Conservation (phyloP, 2,113 vertebrate species). For the Cettia cetti region DNA sequence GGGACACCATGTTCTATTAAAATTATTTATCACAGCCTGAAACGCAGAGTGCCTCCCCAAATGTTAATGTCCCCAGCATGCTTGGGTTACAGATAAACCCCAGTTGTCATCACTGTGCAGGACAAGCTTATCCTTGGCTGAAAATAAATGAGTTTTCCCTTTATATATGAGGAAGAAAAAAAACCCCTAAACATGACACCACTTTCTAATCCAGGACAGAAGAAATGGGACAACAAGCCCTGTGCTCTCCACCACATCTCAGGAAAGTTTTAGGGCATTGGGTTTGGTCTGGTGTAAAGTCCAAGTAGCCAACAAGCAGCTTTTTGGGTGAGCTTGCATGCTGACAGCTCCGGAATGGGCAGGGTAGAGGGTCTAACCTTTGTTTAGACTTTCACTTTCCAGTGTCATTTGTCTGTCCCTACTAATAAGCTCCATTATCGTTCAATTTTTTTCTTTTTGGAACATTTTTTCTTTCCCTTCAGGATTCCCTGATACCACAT, state of each 20-base stretch:
- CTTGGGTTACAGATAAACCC: neutral
- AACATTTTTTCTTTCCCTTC: neutral
- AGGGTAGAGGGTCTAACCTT: neutral
- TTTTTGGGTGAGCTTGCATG: neutral
- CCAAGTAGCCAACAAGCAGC: neutral
- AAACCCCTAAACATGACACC: no score
- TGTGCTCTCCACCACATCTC: neutral
- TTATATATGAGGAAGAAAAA: neutral
- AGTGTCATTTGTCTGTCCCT: neutral
- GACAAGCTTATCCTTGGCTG: neutral
- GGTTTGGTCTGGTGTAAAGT: neutral
- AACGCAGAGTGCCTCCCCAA: neutral
- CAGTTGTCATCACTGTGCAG: neutral
- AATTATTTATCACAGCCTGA: neutral
- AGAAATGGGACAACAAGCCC: neutral
- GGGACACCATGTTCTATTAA: neutral
- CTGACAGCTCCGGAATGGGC: neutral
- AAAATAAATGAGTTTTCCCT: neutral
- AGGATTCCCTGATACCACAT: neutral
- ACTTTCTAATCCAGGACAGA: neutral
- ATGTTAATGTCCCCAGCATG: fast-evolving
- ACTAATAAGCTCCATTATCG: neutral
- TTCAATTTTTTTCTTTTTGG: neutral
- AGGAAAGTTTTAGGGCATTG: neutral
- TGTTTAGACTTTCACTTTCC: neutral